Conservation (phyloP, 2,113 vertebrate species). For the Bubo scandiacus region DNA sequence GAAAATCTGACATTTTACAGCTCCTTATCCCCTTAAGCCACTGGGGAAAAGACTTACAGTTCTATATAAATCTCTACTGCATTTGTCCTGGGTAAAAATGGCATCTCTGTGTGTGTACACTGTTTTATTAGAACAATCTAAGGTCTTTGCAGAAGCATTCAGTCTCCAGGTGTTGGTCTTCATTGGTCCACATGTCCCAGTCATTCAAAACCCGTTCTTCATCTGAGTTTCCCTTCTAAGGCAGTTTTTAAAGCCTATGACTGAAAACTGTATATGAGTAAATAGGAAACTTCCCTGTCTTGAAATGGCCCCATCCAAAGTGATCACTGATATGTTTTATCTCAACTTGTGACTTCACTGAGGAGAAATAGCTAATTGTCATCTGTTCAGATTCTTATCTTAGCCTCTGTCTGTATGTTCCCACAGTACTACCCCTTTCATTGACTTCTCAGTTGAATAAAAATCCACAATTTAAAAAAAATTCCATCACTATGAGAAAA, state of each 20-base stretch:
- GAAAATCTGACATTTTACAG: not conserved
- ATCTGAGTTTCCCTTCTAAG: not conserved
- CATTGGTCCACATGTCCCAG: not conserved
- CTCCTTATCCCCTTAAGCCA: not conserved
- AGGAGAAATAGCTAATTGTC: not conserved
- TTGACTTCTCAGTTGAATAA: not conserved
- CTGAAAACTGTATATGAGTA: not conserved
- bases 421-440: not conserved
- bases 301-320: not conserved
- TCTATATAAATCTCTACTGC: not conserved
- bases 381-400: not conserved
- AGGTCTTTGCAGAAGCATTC: not conserved
- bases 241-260: not conserved
- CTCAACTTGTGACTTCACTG: not conserved
- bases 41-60: not conserved
- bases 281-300: not conserved
- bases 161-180: not conserved
- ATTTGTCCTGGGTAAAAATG: not conserved
- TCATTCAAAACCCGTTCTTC: not conserved
- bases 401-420: not conserved
- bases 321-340: not conserved
- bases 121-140: not conserved
- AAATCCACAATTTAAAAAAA: not conserved
- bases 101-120: not conserved
- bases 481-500: not conserved